A percentile compares a stretch with the other conserved stretches of the same genome.
Evolutionary conservation across 2,888 invertebrate genomes (phyloP).

Genomic region (Agriotes lineatus): DNA sequence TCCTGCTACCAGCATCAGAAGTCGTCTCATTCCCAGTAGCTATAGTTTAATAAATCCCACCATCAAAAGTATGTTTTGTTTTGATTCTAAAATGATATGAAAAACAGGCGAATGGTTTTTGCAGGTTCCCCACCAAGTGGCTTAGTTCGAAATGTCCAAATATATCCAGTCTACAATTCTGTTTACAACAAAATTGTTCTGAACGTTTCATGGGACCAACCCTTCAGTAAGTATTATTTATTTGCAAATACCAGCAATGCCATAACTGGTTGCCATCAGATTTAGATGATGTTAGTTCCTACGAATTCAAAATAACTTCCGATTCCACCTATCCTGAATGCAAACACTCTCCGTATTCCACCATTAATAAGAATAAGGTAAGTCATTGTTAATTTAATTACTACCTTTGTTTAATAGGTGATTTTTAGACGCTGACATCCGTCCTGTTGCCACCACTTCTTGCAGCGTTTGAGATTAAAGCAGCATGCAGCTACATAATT

Average conservation of each 20-base stretch:
- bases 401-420: background rate
- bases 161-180: background rate
- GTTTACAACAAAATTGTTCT: background rate
- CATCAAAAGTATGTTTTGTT: no score
- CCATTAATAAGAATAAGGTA: constrained; percentile 4
- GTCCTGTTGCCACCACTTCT: constrained; percentile 26
- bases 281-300: background rate
- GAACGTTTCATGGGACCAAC: background rate
- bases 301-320: constrained; percentile 17
- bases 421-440: constrained; percentile 24
- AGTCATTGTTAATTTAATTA: background rate
- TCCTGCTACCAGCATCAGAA: no score
- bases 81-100: no score
- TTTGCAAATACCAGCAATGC: no score
- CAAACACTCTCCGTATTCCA: background rate
- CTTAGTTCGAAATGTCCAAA: background rate
- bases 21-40: no score
- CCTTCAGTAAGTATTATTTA: background rate
- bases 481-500: constrained; percentile 30
- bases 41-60: no score
- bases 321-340: background rate
- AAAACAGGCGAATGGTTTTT: no score
- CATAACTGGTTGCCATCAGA: background rate
- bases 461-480: constrained; percentile 5
- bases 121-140: no score